These are phyloP conservation scores for Bombus difficillimus DNA, from an alignment of 1,140 invertebrate genomes.

Conservation along the genomic window DNA sequence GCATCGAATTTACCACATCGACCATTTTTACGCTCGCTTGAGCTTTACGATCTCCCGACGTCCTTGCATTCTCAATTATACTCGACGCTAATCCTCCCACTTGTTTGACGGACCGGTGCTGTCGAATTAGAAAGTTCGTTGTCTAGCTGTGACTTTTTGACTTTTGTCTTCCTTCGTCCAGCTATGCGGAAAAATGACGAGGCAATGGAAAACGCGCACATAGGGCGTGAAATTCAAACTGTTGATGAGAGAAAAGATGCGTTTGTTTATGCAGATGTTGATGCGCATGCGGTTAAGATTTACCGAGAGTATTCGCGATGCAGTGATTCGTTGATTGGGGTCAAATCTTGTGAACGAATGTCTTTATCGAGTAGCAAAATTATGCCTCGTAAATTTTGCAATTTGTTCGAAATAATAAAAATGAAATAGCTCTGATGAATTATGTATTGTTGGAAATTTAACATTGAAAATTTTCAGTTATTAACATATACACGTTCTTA, in stretches of 20 bases:
- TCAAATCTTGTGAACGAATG: neutral
- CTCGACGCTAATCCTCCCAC: constrained; percentile 25
- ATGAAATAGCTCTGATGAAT: neutral
- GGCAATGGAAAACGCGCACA: neutral
- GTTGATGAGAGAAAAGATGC: neutral
- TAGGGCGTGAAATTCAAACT: neutral
- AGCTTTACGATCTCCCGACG: constrained; percentile 23
- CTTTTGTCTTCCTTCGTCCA: neutral
- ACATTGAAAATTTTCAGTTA: too few species aligned
- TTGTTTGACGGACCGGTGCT: constrained; percentile 19
- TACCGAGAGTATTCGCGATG: neutral
- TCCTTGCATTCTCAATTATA: constrained; percentile 38
- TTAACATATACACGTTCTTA: too few species aligned
- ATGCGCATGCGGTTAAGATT: neutral
- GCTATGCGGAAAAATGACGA: constrained; percentile 14
- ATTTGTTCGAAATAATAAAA: neutral
- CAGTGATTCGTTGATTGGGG: neutral
- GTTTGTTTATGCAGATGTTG: neutral
- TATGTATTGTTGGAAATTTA: too few species aligned
- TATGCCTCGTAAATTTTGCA: neutral
- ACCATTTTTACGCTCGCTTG: constrained; percentile 45
- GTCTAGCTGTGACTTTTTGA: constrained; percentile 17
- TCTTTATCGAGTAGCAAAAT: neutral
- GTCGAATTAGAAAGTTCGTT: constrained; percentile 41
- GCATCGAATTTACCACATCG: neutral